Evolutionary conservation across 1,140 invertebrate species (phyloP), one percentile per base, ranked within the genome.

Genomic region (Panagrolaimus sp.): DNA sequence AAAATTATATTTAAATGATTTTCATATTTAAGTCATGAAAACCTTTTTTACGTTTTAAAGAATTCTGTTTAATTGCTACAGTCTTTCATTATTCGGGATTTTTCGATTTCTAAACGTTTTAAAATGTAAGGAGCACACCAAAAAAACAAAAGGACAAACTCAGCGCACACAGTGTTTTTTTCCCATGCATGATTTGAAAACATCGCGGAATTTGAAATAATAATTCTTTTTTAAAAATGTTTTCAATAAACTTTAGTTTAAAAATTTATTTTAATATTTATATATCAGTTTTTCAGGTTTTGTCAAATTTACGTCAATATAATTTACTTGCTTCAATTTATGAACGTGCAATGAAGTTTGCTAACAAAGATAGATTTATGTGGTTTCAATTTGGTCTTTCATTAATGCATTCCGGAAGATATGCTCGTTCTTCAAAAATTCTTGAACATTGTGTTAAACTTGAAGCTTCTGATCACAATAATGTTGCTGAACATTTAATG

Each of bases 231-330:
- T 38, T 38, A 38, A 38, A 38, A 2, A 38, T 38, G 2, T 38
- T 38, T 38, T 38, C 7, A 7, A 4, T 38, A 38, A 38, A 38
- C 7, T 38, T 38, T 9, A 1, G 28, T 10, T 9, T 10, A 4
- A n/a, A 6, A 32, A 68, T 24, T 7, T 28, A 26, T 58, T 17
- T 38, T 58, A 12, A 26, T 55, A 55, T 70, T 6, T 32, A 12
- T 15, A 24, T 15, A 52, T 17, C 3, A 2, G 15, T 28, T 55
- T 21, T 32, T 70, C 14, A 43, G 62, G 45, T 76, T 38, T 67
- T 75, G 17, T 77, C 73, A 1, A 75, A 76, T 46, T 44, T 75
- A 17, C 63, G 73, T n/a, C 73, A 75, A 74, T 76, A 76, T 62
- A 63, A 63, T 15, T 32, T 75, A 62, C 63, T 75, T 15, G 63